Percentiles rank a stretch among this genome's conserved stretches.
phyloP scores from a whole-genome alignment of 37 sponge, comb jelly and placozoan genomes.

The Aplysina aerophoba region DNA sequence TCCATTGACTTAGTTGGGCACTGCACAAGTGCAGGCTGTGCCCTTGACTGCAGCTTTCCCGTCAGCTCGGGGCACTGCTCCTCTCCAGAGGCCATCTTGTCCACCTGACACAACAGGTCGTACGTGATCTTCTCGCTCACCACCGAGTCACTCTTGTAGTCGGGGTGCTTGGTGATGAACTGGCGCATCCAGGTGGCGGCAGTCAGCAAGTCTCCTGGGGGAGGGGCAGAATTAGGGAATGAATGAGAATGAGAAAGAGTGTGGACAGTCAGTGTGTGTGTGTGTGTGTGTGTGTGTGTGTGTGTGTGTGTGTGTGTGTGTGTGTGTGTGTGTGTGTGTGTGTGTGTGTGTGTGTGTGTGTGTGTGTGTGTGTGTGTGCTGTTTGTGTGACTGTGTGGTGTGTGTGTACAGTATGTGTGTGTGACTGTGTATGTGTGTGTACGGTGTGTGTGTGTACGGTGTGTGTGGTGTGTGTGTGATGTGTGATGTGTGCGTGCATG shows the following conservation, averaged over 20 bases:
- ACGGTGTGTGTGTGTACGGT: no score
- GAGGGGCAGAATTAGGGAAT: no score
- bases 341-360: slow-evolving; percentile 22
- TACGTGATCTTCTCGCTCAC: slow-evolving; percentile 82
- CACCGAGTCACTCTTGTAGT: slow-evolving; percentile 94
- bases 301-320: slow-evolving; percentile 39
- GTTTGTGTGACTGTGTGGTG: no score
- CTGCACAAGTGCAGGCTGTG: slow-evolving; percentile 7
- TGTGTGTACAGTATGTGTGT: no score
- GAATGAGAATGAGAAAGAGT: no score
- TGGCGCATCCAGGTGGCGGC: slow-evolving; percentile 88
- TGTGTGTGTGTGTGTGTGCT: no score
- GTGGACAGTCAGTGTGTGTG: background rate
- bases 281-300: slow-evolving; percentile 26
- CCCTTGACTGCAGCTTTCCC: slow-evolving; percentile 56
- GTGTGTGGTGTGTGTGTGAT: no score
- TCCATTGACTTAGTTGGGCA: background rate
- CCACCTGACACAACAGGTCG: slow-evolving; percentile 57
- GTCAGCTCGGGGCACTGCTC: slow-evolving; percentile 61
- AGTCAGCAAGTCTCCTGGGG: slow-evolving; percentile 88
- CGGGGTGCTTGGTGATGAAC: slow-evolving; percentile 79
- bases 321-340: slow-evolving; percentile 37
- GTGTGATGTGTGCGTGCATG: no score
- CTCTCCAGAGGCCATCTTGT: slow-evolving; percentile 48
- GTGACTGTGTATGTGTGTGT: no score